Conservation (phyloP, 2,888 invertebrate genomes). For the Drosophila pegasa region DNA sequence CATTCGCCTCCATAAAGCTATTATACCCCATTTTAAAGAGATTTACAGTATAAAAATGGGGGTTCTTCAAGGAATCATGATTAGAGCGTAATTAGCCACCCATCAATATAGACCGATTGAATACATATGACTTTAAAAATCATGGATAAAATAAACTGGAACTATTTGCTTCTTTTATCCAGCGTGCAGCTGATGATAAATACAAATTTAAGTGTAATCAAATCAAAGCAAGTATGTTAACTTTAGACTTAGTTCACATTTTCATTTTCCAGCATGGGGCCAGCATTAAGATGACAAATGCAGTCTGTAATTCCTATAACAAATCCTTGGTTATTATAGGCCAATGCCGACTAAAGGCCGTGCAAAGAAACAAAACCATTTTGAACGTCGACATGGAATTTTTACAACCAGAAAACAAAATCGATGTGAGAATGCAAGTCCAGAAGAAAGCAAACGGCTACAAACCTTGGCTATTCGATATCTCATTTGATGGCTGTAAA, state of each 20-base stretch:
- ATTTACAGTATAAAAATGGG: neutral
- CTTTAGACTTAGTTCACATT: neutral
- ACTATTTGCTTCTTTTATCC: neutral
- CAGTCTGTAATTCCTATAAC: neutral
- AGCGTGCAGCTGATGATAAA: neutral
- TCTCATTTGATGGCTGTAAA: neutral
- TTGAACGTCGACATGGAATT: neutral
- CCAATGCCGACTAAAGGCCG: neutral
- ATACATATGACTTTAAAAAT: neutral
- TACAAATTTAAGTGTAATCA: neutral
- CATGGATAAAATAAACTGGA: neutral
- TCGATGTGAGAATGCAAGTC: neutral
- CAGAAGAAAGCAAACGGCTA: neutral
- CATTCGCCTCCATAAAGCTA: neutral
- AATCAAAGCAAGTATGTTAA: neutral
- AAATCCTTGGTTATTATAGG: neutral
- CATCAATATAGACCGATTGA: neutral
- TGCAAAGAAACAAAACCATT: neutral
- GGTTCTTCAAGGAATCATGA: neutral
- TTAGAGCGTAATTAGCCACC: neutral
- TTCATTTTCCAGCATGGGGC: neutral
- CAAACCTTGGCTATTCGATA: constrained; percentile 1
- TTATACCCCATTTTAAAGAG: neutral
- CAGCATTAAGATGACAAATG: neutral
- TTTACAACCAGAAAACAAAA: neutral